Conservation (phyloP, 2,113 vertebrate species). For the Hirundichthys speculiger region DNA sequence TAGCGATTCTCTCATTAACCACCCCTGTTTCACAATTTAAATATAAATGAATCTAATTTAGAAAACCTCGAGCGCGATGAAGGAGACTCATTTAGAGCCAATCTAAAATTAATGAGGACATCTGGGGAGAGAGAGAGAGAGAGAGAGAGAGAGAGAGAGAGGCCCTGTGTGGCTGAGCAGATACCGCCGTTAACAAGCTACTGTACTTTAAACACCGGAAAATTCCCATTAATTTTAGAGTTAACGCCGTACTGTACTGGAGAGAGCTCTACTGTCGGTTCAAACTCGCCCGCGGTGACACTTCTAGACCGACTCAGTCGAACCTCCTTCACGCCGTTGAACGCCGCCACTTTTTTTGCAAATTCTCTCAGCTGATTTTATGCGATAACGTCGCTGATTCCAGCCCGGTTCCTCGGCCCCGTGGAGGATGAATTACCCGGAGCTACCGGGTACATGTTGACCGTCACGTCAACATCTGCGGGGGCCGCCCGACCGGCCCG, state of each 20-base stretch:
- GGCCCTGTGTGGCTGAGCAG: conserved; percentile 69
- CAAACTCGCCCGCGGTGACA: conserved; percentile 36
- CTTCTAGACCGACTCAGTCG: conserved; percentile 37
- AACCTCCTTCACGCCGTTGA: conserved; percentile 27
- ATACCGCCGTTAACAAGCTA: conserved; percentile 72
- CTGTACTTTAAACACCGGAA: conserved; percentile 75
- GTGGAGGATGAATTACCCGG: too few relatives aligned
- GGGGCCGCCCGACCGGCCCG: too few relatives aligned
- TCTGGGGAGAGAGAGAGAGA: conserved; percentile 66
- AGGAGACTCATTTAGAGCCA: conserved; percentile 81
- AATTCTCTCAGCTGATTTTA: too few relatives aligned
- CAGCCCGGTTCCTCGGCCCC: too few relatives aligned
- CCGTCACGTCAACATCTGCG: too few relatives aligned
- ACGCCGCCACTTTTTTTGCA: not conserved
- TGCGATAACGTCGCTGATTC: too few relatives aligned
- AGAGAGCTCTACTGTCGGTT: conserved; percentile 58
- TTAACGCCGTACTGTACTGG: conserved; percentile 60
- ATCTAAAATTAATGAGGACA: conserved; percentile 82
- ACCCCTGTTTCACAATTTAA: conserved; percentile 68
- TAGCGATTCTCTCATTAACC: conserved; percentile 75
- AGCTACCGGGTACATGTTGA: too few relatives aligned
- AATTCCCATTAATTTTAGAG: conserved; percentile 73
- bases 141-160: too few relatives aligned
- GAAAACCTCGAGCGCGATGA: conserved; percentile 73
- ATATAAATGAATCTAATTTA: conserved; percentile 81